Base-by-base conservation (phyloP, 2,888 invertebrate species). In the Incurvaria masculella region DNA sequence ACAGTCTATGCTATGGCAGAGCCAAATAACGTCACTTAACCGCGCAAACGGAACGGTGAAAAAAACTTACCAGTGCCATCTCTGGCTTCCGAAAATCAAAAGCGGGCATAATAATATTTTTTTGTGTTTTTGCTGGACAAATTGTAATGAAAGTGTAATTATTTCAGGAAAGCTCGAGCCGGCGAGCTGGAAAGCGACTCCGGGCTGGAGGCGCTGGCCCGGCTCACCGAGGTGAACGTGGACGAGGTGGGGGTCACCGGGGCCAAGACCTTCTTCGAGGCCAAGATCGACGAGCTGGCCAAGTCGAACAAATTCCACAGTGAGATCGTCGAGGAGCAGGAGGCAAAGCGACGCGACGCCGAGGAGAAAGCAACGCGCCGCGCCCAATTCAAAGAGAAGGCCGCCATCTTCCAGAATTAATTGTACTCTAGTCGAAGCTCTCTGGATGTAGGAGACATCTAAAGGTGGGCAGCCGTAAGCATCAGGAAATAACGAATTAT, bases 261-360 rank as follows among this genome's bases (percentile, higher is more conserved):
- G 14, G 97, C 97, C 27, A 96, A 96, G 67, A 88, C 89, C 63
- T 97, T 97, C 79, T 97, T 97, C 63, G 94, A 96, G 79, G 94
- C 95, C 0, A 97, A 97, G 87, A 96, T 97, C 59, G 91, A 91
- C 61, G 89, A 94, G 62, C 83, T 94, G 53, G 72, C 88, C 10
- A 87, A 88, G 60, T 82, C 86, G 49, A 92, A 88, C 63, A 94
- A 94, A 74, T 96, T 96, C 70, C 95, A 95, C 63, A 87, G 89
- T 56, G 97, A 97, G 73, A 95, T 97, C 53, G 84, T 90, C 51
- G 86, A 89, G 68, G 96, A 97, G 65, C 94, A 96, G 64, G 94
- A 95, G 62, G 91, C 94, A 60, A 85, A 91, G 57, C 88, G 88
- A 54, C 82, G 86, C 46, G 83, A 88, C 59, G 91, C 92, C 49